These are phyloP conservation scores for Microctenopoma lineatum DNA, from an alignment of 2,797 vertebrate species.

Conservation along the genomic window DNA sequence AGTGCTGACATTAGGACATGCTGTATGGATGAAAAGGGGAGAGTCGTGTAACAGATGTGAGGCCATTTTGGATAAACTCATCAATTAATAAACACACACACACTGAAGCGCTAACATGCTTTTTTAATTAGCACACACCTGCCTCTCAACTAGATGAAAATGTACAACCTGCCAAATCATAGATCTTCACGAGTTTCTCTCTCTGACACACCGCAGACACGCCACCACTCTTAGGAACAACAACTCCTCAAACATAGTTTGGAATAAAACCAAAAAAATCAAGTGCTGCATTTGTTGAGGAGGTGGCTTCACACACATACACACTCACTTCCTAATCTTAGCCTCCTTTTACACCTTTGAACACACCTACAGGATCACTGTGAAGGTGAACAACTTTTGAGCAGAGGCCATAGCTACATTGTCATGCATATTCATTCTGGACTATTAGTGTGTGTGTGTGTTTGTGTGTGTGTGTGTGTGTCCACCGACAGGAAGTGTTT, in stretches of 20 bases:
- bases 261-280: neutral
- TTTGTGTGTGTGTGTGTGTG: conserved; percentile 5
- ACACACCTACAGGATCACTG: neutral
- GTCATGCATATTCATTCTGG: conserved; percentile 13
- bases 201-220: neutral
- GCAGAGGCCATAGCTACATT: neutral
- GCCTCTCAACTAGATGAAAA: conserved; percentile 16
- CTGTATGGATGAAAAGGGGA: neutral
- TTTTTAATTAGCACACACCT: conserved; percentile 22
- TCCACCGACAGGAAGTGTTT: conserved; percentile 40
- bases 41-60: neutral
- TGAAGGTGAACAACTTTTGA: neutral
- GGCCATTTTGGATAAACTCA: neutral
- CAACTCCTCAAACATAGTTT: neutral
- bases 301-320: conserved; percentile 5
- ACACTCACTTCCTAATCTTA: neutral
- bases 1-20: neutral
- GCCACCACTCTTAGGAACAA: too few relatives aligned
- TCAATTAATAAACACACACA: neutral
- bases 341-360: conserved; percentile 2
- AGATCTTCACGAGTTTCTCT: conserved; percentile 3
- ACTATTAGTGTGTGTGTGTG: conserved; percentile 8
- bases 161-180: conserved; percentile 2
- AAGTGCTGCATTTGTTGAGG: neutral
- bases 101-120: conserved; percentile 8